Conservation (phyloP, 2,888 invertebrate species). For the Philopedon plagiatum region DNA sequence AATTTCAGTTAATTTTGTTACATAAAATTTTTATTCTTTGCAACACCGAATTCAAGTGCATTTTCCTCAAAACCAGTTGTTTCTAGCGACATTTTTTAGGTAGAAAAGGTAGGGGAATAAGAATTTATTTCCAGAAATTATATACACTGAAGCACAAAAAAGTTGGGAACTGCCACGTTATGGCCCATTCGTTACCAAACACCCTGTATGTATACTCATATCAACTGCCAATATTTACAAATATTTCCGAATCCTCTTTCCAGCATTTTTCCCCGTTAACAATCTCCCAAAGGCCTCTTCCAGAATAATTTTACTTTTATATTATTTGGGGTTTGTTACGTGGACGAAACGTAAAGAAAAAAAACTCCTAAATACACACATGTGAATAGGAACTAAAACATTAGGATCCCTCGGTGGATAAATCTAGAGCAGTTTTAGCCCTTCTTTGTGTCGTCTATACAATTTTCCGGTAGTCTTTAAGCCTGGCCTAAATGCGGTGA, state of each 20-base stretch:
- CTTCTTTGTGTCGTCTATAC: constrained; percentile 29
- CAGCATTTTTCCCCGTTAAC: background rate
- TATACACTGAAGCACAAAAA: no score
- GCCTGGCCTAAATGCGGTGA: constrained; percentile 1
- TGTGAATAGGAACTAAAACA: constrained; percentile 29
- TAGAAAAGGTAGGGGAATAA: no score
- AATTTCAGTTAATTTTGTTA: no score
- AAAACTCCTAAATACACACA: constrained; percentile 30
- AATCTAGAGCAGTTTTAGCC: constrained; percentile 24
- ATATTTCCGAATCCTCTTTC: background rate
- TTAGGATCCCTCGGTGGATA: constrained; percentile 28
- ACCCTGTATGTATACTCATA: no score
- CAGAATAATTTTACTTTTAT: constrained; percentile 16
- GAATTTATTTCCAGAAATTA: no score
- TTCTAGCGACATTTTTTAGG: no score
- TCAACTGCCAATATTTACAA: background rate
- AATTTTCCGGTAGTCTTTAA: constrained; percentile 24
- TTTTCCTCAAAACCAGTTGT: no score
- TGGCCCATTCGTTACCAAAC: no score
- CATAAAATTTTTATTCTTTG: no score
- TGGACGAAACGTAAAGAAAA: constrained; percentile 9
- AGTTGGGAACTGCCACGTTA: no score
- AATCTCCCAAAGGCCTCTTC: background rate
- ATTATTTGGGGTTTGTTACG: constrained; percentile 8
- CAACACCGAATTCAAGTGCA: no score